Evolutionary conservation across 2,113 vertebrate species (phyloP), one percentile per base, ranked within the genome.

Genomic region (Phyllopteryx taeniolatus): DNA sequence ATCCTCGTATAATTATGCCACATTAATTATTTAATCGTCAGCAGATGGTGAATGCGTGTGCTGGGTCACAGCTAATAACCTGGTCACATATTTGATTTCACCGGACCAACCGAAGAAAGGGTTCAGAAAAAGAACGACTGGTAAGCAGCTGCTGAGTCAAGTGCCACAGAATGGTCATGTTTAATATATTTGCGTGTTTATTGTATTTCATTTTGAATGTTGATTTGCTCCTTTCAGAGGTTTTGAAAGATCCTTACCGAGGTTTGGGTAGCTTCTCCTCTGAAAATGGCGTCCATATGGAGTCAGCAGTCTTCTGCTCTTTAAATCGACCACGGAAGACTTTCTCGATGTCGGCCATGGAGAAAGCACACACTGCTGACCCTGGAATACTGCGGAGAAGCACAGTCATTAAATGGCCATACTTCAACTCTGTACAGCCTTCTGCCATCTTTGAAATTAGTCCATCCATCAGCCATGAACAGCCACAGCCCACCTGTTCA

Each of bases 261-360:
- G 96, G 97, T 81, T 95, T 96, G 57, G 97, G 98, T 57, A 99
- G 93, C 92, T 94, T 96, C 80, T 98, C 96, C 88, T 99, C 98
- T 13, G 96, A 94, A 80, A 96, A 96, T 12, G 98, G 94, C 49
- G 97, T 98, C 98, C 98, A 99, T 76, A 98, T 97, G 9, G 97
- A 98, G 81, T 99, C 98, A 0, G 96, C 90, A 14, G 95, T 96
- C 90, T 98, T 99, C 87, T 99, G 98, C 87, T 99, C 98, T 87
- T 99, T 99, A 90, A 98, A 99, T 22, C 96, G 93, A 31, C 96
- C 96, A 87, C 83, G 91, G 92, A 99, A 99, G 17, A 94, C 96
- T 68, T 95, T 97, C 88, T 98, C 96, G 35, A 99, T 97, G 88
- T 99, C 96, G 6, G 93, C 93, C 96, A 99, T 99, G 84, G 96